These are phyloP conservation scores for Enteromius unitaeniatus DNA, from an alignment of 2,797 vertebrate species.

Conservation along the genomic window DNA sequence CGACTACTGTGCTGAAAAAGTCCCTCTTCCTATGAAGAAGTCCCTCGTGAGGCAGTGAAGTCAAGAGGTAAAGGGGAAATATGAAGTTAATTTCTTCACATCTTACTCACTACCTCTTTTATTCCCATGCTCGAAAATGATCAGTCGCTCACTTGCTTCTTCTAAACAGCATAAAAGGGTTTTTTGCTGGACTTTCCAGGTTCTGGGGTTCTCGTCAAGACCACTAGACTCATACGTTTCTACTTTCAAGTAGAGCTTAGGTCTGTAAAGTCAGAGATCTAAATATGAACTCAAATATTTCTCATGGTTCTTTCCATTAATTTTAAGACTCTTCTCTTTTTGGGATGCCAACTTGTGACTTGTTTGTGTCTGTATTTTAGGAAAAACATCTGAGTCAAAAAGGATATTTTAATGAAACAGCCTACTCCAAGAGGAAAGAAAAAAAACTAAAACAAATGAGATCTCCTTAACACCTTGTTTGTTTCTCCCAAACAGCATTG, in stretches of 20 bases:
- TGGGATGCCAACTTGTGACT: not conserved
- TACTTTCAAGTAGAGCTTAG: not conserved
- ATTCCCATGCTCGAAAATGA: constrained; percentile 18
- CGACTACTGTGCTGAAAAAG: constrained; percentile 55
- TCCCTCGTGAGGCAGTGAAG: constrained; percentile 3
- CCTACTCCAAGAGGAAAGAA: not conserved
- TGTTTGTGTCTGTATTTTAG: not conserved
- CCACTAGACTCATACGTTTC: not conserved
- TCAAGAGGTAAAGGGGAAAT: constrained; percentile 13
- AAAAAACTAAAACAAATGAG: not conserved
- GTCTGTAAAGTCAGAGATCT: not conserved
- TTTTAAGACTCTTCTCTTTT: not conserved
- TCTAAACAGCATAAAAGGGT: not conserved
- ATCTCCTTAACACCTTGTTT: not conserved
- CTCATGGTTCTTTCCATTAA: not conserved
- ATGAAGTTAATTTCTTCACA: constrained; percentile 56
- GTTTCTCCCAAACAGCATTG: not conserved
- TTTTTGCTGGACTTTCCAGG: not conserved
- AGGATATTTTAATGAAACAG: not conserved
- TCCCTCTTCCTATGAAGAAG: constrained; percentile 20
- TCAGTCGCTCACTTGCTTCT: not conserved
- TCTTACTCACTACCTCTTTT: constrained; percentile 45
- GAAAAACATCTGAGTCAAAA: not conserved
- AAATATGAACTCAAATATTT: not conserved
- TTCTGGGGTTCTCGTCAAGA: not conserved